A percentile compares a stretch with the other conserved stretches of the same genome.
phyloP scores from a whole-genome alignment of 2,888 invertebrate genomes.

The Nephrocerus scutellatus region DNA sequence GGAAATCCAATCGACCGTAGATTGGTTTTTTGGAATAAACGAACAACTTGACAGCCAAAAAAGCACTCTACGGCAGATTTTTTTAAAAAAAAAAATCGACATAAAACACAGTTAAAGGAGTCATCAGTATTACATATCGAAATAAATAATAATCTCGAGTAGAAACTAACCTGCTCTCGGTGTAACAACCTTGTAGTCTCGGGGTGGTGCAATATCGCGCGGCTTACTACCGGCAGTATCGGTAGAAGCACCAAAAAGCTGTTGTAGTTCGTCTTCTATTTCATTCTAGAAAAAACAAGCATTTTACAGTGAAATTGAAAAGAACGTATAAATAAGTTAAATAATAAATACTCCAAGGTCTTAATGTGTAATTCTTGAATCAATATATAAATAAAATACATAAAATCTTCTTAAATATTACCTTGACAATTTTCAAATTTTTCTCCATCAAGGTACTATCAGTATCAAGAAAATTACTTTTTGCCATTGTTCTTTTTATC shows the following conservation, averaged over 20 bases:
- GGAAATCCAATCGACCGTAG: no score
- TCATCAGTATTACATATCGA: no score
- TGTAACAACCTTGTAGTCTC: constrained; percentile 58
- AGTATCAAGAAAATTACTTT: constrained; percentile 54
- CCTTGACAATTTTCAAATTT: constrained; percentile 49
- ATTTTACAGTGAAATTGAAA: no score
- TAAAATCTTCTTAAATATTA: no score
- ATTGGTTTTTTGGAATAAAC: no score
- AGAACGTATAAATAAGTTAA: constrained; percentile 1
- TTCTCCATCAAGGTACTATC: constrained; percentile 57
- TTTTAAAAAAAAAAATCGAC: no score
- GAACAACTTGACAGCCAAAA: no score
- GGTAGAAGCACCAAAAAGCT: constrained; percentile 46
- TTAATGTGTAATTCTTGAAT: no score
- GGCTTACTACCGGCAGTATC: background rate
- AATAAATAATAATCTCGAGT: background rate
- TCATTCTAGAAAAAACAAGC: constrained; percentile 47
- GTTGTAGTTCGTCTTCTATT: constrained; percentile 56
- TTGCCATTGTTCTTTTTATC: constrained; percentile 47
- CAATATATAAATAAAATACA: no score
- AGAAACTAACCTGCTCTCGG: constrained; percentile 59
- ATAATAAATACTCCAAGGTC: background rate
- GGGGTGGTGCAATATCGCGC: constrained; percentile 26
- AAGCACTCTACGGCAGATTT: no score
- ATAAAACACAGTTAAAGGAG: no score